Evolutionary conservation across 2,797 vertebrate genomes (phyloP).

Genomic region (Malurus leucopterus): DNA sequence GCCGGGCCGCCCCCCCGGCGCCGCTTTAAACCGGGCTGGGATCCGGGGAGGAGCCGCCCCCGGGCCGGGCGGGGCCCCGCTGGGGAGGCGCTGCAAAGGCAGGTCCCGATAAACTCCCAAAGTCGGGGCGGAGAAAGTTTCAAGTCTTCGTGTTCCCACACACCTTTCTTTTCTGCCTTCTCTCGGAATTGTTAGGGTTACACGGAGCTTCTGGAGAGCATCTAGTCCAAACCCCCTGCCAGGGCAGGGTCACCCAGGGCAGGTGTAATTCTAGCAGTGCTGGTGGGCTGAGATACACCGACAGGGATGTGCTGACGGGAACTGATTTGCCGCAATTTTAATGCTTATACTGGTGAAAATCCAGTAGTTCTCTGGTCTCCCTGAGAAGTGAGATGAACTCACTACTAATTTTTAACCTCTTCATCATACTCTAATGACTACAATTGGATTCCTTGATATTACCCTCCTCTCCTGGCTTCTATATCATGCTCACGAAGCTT

Average conservation of each 20-base stretch:
- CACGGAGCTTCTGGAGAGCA: background rate
- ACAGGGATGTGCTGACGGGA: background rate
- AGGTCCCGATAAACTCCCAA: rapidly evolving
- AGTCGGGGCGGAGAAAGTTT: background rate
- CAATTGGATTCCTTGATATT: background rate
- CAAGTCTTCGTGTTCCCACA: rapidly evolving
- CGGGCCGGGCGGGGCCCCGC: background rate
- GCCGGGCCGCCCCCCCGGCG: background rate
- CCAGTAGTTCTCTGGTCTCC: background rate
- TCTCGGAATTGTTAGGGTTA: background rate
- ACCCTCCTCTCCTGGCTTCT: background rate
- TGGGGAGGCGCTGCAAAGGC: background rate
- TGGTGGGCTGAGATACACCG: background rate
- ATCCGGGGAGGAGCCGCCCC: background rate
- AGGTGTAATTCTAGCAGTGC: background rate
- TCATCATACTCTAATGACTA: background rate
- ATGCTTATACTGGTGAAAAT: background rate
- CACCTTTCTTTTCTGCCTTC: rapidly evolving
- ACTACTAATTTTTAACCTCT: background rate
- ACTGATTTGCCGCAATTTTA: background rate
- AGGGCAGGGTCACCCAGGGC: background rate
- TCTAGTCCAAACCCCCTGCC: background rate
- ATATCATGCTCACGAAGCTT: background rate
- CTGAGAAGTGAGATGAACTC: background rate
- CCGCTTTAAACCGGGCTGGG: background rate